Conservation (phyloP, 2,113 vertebrate species). For the Eulemur macaco region DNA sequence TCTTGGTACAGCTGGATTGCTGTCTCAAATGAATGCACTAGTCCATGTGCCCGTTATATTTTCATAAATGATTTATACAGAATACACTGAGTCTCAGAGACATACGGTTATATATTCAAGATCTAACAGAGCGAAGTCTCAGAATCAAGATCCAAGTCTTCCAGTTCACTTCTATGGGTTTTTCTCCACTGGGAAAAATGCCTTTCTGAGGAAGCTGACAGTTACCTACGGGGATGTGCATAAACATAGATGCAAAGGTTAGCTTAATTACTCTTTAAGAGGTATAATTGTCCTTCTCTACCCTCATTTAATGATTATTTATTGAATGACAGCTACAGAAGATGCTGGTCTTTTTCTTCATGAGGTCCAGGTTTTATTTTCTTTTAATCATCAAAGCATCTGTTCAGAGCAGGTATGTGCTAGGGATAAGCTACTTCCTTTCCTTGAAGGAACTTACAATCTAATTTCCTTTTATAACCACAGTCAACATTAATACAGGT, state of each 20-base stretch:
- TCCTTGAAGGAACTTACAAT: slow-evolving; percentile 2
- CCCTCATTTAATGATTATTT: not conserved
- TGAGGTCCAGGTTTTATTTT: slow-evolving; percentile 6
- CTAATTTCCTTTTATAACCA: slow-evolving; percentile 12
- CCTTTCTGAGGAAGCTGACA: not conserved
- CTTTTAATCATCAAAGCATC: not conserved
- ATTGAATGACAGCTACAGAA: not conserved
- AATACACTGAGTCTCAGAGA: slow-evolving; percentile 12
- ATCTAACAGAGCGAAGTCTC: not conserved
- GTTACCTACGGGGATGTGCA: not conserved
- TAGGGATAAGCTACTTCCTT: not conserved
- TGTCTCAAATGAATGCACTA: not conserved
- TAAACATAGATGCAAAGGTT: not conserved
- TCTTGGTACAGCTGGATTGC: not conserved
- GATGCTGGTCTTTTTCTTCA: not conserved
- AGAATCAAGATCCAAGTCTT: not conserved
- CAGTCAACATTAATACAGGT: not conserved
- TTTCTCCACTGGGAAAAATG: not conserved
- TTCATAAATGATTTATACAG: not conserved
- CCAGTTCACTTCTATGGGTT: not conserved
- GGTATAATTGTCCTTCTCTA: not conserved
- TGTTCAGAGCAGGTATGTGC: not conserved
- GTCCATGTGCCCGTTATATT: not conserved
- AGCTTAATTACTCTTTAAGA: not conserved
- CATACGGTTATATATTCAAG: not conserved